Evolutionary conservation across 1,140 invertebrate species (phyloP), one percentile per base, ranked within the genome.

Genomic region (Dreissena rostriformis): DNA sequence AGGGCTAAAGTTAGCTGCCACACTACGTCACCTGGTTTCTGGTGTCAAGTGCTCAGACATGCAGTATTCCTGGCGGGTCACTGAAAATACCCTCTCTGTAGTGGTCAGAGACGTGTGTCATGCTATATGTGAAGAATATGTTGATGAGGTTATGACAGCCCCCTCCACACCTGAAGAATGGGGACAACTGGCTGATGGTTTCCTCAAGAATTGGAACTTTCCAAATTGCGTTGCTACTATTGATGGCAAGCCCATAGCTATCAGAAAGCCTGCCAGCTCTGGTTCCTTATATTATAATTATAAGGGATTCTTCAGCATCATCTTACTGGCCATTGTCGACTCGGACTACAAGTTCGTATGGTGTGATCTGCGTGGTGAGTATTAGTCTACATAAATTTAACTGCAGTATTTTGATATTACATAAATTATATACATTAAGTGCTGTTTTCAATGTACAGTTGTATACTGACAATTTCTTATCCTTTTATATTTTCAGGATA

Each of bases 161-260:
- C 70, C 70, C 14, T 72, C 29, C 24, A 57, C 53, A 72, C 70
- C 26, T 67, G 66, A 67, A 67, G 11, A 67, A 22, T 67, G n/a
- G 11, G 22, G 24, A 67, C 19, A 67, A 67, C 66, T 22, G 26
- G 81, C 86, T 17, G n/a, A 84, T 90, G 82, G 88, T 51, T 94
- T 93, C 84, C 57, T 87, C 29, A 70, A 88, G 19, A 85, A 77
- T 26, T 94, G 93, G 92, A 90, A 94, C 74, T 93, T 93, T 84
- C 92, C 93, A 7, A 90, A 92, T 78, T 94, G 92, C 84, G 29
- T 88, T 11, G 93, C 91, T 17, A 90, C 91, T 8, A 82, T 94
- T 7, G 94, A 94, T 90, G 93, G 94, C 0, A 94, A n/a, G n/a
- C 93, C 93, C 85, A 63, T 94, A 17, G 24, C 61, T 19, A 91